Percentiles rank a stretch among this genome's conserved stretches.
Conservation (phyloP, 2,797 vertebrate species). For the Diplodus puntazzo region DNA sequence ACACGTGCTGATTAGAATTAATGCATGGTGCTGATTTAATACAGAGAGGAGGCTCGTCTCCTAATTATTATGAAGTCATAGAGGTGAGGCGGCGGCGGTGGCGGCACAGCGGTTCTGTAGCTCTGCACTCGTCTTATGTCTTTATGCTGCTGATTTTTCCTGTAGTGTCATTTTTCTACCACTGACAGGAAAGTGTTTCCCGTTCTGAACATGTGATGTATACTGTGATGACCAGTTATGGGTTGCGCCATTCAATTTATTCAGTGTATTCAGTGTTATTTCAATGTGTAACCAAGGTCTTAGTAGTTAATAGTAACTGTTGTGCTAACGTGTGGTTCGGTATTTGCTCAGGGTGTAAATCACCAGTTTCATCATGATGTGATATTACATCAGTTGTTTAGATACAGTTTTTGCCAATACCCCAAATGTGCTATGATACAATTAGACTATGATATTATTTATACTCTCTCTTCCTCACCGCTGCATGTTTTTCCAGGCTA, state of each 20-base stretch:
- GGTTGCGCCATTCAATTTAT: too few relatives aligned
- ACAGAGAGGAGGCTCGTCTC: conserved; percentile 68
- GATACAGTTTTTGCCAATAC: too few relatives aligned
- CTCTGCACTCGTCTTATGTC: conserved; percentile 32
- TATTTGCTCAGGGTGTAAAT: background rate
- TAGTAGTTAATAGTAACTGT: too few relatives aligned
- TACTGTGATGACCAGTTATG: background rate
- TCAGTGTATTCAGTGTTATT: too few relatives aligned
- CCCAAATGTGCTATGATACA: too few relatives aligned
- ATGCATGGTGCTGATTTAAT: conserved; percentile 78
- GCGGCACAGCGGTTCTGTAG: conserved; percentile 9
- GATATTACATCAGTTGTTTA: too few relatives aligned
- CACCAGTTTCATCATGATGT: too few relatives aligned
- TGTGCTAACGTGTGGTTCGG: background rate
- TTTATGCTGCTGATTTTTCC: conserved; percentile 23
- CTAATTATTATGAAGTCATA: conserved; percentile 78
- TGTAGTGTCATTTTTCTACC: background rate
- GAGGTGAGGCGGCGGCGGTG: conserved; percentile 56
- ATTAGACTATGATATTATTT: too few relatives aligned
- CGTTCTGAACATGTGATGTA: background rate
- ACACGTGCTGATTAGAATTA: conserved; percentile 82
- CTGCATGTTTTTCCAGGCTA: too few relatives aligned
- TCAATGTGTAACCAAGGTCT: too few relatives aligned
- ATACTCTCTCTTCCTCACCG: too few relatives aligned
- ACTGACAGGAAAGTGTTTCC: background rate